Evolutionary conservation across 2,888 invertebrate genomes (phyloP), one percentile per base, ranked within the genome.

Genomic region (Tetropium fuscum): DNA sequence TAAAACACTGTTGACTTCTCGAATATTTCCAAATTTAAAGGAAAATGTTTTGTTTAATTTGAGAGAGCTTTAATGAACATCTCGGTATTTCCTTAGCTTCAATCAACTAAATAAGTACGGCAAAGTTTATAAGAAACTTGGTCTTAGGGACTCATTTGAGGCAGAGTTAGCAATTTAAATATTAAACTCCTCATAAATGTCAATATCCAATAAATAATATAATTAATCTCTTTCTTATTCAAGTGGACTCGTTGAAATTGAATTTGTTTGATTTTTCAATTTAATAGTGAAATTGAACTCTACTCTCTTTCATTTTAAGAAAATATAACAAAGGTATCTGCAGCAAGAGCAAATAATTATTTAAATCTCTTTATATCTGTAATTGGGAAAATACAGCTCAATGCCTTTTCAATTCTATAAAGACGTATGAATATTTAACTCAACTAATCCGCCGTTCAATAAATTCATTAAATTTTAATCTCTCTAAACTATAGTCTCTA

Each of bases 171-270:
- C 36, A 36, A 38, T 48, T 48, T 48, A 48, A 51, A 40, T 51
- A 51, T 51, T 40, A 27, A 51, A 51, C 25, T 40, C 40, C 27
- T 43, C n/a, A n/a, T 16, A 30, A 45, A 27, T 27, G 27, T 34
- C 51, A 40, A 51, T 51, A 13, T 27, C 25, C 18, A 51, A 40
- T 51, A 51, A 38, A 51, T 51, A 51, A 51, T 51, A 51, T 51
- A 51, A 51, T 51, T 51, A 51, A 51, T 40, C 22, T 38, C 22
- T 18, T 36, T 36, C 1, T 10, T 13, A n/a, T 27, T n/a, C 5
- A 19, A 40, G 18, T 40, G 27, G 27, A 27, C 40, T 38, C 18
- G 51, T 16, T 51, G 18, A 38, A 40, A 51, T 51, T 51, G 51
- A 40, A 51, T 51, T 40, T 51, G 40, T 51, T 51, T 27, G 27